These are phyloP conservation scores for Lepidotrigona ventralis DNA, from an alignment of 1,140 invertebrate species.

Conservation along the genomic window DNA sequence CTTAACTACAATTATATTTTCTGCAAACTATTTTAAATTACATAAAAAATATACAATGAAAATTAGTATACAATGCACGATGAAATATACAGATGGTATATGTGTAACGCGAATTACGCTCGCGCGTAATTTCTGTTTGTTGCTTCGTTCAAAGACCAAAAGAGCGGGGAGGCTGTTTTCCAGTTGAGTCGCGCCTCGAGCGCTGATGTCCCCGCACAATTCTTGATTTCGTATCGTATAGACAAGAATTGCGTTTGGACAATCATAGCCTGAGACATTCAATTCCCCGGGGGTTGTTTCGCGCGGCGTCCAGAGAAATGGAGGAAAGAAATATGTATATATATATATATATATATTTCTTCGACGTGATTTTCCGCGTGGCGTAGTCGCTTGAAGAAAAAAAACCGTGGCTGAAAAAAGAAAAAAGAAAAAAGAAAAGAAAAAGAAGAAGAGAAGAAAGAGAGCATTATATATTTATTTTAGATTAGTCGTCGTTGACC, in stretches of 20 bases:
- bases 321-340: too few relatives aligned
- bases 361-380: background rate
- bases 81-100: too few relatives aligned
- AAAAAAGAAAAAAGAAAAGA: background rate
- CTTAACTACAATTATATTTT: too few relatives aligned
- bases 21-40: too few relatives aligned
- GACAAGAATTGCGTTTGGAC: conserved; percentile 82
- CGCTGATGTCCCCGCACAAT: conserved; percentile 81
- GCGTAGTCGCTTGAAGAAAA: background rate
- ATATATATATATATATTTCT: background rate
- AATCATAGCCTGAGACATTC: conserved; percentile 80
- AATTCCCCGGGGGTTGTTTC: conserved; percentile 8
- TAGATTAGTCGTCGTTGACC: conserved; percentile 40
- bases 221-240: conserved; percentile 76
- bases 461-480: conserved; percentile 35
- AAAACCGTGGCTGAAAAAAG: background rate
- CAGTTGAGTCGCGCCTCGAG: conserved; percentile 75
- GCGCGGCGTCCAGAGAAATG: background rate
- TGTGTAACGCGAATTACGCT: background rate
- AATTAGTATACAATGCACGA: too few relatives aligned
- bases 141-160: background rate
- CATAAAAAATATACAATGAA: too few relatives aligned
- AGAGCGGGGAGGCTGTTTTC: background rate
- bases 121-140: background rate
- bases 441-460: background rate